These are phyloP conservation scores for Pachycephala philippinensis DNA, from an alignment of 2,113 vertebrate genomes.

Conservation along the genomic window DNA sequence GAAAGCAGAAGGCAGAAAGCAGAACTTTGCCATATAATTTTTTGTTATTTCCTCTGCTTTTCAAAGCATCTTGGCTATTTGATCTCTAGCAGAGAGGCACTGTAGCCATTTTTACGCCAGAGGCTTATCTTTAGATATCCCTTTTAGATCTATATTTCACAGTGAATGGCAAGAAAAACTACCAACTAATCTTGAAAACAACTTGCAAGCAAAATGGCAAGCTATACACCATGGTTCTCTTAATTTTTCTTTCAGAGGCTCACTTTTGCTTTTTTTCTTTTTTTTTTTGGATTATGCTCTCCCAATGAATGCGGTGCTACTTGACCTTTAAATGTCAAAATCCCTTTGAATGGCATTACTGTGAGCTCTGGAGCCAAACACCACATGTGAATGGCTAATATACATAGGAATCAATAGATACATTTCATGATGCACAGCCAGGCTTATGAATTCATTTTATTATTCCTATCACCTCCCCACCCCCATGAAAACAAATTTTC, in stretches of 20 bases:
- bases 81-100: neutral
- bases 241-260: neutral
- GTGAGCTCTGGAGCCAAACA: neutral
- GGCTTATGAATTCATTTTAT: neutral
- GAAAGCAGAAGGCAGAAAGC: neutral
- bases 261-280: neutral
- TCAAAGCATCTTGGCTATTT: neutral
- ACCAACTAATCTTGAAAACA: neutral
- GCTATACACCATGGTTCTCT: neutral
- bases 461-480: constrained; percentile 13
- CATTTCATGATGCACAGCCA: neutral
- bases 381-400: neutral
- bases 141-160: neutral
- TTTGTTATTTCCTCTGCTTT: neutral
- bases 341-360: neutral
- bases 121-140: neutral
- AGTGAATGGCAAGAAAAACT: neutral
- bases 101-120: neutral
- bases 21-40: neutral
- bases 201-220: neutral
- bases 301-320: neutral
- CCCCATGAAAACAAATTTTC: constrained; percentile 9
- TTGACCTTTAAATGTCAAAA: constrained; percentile 56
- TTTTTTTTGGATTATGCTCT: neutral
- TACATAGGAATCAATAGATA: neutral